These are phyloP conservation scores for Epirrhoe alternata DNA, from an alignment of 2,888 invertebrate species.

Conservation along the genomic window DNA sequence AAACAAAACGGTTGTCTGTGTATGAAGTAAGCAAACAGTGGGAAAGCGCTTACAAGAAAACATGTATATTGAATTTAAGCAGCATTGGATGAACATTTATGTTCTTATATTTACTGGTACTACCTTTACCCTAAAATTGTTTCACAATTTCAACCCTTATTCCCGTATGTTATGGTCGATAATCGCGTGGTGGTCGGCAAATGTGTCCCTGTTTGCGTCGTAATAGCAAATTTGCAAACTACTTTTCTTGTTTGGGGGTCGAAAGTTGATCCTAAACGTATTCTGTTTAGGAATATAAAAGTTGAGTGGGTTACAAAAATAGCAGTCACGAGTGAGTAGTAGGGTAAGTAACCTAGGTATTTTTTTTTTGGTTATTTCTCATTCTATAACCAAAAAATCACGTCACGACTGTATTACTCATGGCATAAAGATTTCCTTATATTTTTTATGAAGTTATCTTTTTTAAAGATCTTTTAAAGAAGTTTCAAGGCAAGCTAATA, in stretches of 20 bases:
- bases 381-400: no score
- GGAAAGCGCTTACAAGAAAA: slow-evolving; percentile 20
- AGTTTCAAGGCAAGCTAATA: no score
- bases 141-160: slow-evolving; percentile 18
- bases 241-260: slow-evolving; percentile 43
- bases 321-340: slow-evolving; percentile 5
- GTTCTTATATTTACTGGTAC: slow-evolving; percentile 23
- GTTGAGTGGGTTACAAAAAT: slow-evolving; percentile 34
- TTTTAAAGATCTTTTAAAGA: no score
- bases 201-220: slow-evolving; percentile 42
- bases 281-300: slow-evolving; percentile 49
- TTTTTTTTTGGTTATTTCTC: background rate
- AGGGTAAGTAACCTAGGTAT: no score
- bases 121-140: slow-evolving; percentile 18
- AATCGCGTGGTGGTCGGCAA: slow-evolving; percentile 2
- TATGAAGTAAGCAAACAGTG: slow-evolving; percentile 7
- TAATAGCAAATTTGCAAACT: slow-evolving; percentile 48
- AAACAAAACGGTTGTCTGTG: no score
- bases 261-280: slow-evolving; percentile 48
- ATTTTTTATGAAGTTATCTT: no score
- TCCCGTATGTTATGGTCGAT: slow-evolving; percentile 7
- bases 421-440: no score
- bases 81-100: slow-evolving; percentile 43
- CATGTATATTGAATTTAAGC: slow-evolving; percentile 55
- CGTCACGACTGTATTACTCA: no score